phyloP scores from a whole-genome alignment of 2,888 invertebrate species.

The Polydrusus tereticollis region DNA sequence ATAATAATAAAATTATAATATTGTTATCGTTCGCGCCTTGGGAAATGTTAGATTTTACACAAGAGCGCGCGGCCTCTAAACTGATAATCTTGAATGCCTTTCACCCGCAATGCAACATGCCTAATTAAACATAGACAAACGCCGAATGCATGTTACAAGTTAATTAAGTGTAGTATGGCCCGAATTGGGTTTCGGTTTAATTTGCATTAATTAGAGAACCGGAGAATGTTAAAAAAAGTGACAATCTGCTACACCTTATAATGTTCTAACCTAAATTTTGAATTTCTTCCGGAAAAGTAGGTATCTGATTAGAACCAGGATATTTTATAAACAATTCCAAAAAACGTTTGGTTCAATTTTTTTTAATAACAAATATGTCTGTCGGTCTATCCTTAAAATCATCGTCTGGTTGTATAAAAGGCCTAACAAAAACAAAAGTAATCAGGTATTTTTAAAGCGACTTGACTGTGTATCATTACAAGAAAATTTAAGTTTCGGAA shows the following conservation, averaged over 20 bases:
- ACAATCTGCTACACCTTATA: neutral
- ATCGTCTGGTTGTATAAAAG: too few species aligned
- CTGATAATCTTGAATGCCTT: constrained; percentile 30
- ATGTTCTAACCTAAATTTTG: neutral
- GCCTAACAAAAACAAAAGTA: too few species aligned
- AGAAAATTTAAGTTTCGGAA: too few species aligned
- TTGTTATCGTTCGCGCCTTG: constrained; percentile 26
- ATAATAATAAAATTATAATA: neutral
- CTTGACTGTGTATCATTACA: too few species aligned
- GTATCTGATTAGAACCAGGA: too few species aligned
- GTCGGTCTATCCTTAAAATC: too few species aligned
- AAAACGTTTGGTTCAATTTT: too few species aligned
- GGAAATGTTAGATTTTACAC: constrained; percentile 36
- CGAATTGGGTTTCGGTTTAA: neutral
- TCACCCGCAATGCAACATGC: constrained; percentile 27
- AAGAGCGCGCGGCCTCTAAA: constrained; percentile 39
- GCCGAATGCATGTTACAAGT: neutral
- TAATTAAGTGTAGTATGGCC: neutral
- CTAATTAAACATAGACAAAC: constrained; percentile 12
- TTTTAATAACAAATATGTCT: too few species aligned
- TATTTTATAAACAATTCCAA: too few species aligned
- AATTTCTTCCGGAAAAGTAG: too few species aligned
- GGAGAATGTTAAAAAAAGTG: constrained; percentile 1
- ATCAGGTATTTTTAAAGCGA: too few species aligned
- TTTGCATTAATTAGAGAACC: neutral